phyloP scores from a whole-genome alignment of 1,140 invertebrate genomes.

The Drosophila pandora region DNA sequence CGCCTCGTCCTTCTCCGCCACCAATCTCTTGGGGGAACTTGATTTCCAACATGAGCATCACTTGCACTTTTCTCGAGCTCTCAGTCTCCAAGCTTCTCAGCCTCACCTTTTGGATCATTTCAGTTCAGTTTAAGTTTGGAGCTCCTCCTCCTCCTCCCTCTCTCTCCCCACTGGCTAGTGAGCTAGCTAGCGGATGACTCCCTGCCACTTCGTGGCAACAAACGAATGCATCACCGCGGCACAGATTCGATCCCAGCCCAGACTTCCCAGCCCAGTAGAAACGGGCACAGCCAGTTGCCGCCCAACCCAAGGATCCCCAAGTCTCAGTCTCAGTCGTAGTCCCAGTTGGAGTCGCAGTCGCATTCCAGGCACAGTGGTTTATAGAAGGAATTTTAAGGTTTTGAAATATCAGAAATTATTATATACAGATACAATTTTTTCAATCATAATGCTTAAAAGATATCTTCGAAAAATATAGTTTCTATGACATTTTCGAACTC shows the following conservation, averaged over 20 bases:
- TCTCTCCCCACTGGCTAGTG: neutral
- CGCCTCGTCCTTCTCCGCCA: slow-evolving; percentile 1
- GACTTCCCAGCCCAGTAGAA: slow-evolving; percentile 14
- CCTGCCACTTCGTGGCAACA: slow-evolving; percentile 41
- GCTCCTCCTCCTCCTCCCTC: neutral
- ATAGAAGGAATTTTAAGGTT: neutral
- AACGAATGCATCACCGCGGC: slow-evolving; percentile 45
- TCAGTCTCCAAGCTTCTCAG: neutral
- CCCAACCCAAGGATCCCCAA: slow-evolving; percentile 20
- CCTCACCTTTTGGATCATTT: neutral
- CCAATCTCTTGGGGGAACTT: slow-evolving; percentile 34
- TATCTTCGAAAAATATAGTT: neutral
- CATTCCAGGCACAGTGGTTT: slow-evolving; percentile 37
- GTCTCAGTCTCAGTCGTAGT: slow-evolving; percentile 14
- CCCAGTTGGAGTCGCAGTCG: slow-evolving; percentile 24
- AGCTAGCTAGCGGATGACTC: neutral
- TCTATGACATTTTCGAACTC: too few species aligned
- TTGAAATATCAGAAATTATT: too few species aligned
- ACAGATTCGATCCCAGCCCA: slow-evolving; percentile 33
- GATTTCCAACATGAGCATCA: slow-evolving; percentile 78
- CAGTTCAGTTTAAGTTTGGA: slow-evolving; percentile 17
- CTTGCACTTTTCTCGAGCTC: slow-evolving; percentile 76
- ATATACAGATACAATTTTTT: too few species aligned
- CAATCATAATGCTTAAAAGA: neutral
- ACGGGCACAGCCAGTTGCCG: slow-evolving; percentile 11